A percentile compares a stretch with the other conserved stretches of the same genome.
Conservation (phyloP, 2,797 vertebrate species). For the Dromococcyx pavoninus region DNA sequence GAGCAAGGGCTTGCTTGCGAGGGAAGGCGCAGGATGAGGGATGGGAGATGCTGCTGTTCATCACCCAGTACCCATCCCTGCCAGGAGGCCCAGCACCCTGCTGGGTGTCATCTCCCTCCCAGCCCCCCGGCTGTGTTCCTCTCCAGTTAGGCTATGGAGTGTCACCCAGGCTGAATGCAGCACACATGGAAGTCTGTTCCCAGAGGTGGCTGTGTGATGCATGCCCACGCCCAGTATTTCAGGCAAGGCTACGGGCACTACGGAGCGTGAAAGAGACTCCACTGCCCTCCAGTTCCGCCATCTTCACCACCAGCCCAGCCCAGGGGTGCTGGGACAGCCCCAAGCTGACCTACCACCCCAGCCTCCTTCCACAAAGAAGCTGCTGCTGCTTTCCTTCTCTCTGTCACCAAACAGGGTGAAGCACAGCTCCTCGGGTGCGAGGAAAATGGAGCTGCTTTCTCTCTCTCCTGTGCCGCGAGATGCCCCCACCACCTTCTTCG, state of each 20-base stretch:
- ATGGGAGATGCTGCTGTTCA: not conserved
- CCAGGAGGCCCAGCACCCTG: not conserved
- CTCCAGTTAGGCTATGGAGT: not conserved
- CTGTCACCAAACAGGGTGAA: not conserved
- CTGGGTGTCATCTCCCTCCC: too few relatives aligned
- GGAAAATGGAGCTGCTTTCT: not conserved
- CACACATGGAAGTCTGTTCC: not conserved
- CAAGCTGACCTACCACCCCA: accelerated
- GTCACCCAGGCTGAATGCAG: not conserved
- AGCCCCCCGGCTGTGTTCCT: not conserved
- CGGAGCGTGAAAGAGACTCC: accelerated
- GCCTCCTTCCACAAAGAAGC: not conserved
- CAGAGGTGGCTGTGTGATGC: not conserved
- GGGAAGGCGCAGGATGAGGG: not conserved
- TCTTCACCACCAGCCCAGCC: not conserved
- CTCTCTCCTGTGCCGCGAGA: not conserved
- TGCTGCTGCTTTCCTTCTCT: not conserved
- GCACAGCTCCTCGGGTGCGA: not conserved
- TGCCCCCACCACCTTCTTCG: conserved; percentile 25
- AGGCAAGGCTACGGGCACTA: not conserved
- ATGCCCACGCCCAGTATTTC: accelerated
- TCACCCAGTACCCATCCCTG: not conserved
- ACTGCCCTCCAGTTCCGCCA: not conserved
- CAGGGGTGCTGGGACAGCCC: not conserved
- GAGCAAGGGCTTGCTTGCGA: not conserved